Evolutionary conservation across 2,888 invertebrate species (phyloP), one percentile per base, ranked within the genome.

Genomic region (Pyrrhia umbra): DNA sequence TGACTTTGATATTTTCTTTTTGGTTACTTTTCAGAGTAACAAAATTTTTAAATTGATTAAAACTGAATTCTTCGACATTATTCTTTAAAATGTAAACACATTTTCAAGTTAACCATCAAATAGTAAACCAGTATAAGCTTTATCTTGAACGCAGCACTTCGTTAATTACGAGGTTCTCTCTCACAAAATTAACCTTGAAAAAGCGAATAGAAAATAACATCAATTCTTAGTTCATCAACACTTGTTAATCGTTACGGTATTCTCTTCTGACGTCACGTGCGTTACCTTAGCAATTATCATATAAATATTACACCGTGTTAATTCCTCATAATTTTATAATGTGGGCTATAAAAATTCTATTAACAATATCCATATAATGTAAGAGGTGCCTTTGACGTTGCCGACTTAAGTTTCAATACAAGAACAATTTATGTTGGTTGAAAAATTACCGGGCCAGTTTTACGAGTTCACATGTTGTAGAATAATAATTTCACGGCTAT

Each of bases 401-500:
- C 63, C 63, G 72, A 58, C 57, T 18, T 10, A 58, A 50, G 37
- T 13, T 46, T 67, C 47, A 64, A 77, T 72, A 75, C 49, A 37
- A 50, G 55, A 50, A 74, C 50, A 71, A 70, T 67, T 64, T 66
- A 60, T 67, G 58, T 62, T 62, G 49, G 51, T 73, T 57, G 70
- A 81, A 81, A 83, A 81, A 84, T 85, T 83, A 82, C 34, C 61
- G 61, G 80, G 67, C 67, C 57, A 60, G 75, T 76, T 80, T 83
- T 79, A 85, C 68, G 77, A 79, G 73, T 78, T 81, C 72, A 81
- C 80, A 79, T 83, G 82, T 81, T 80, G 77, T 80, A 76, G 77
- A 80, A 85, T 85, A 87, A 86, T 88, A 87, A 89, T 89, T 90
- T 89, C 85, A 90, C 88, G 88, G 88, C 81, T 82, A 87, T 81